Conservation (phyloP, 2,797 vertebrate genomes). For the Chiropotes sagulatus region DNA sequence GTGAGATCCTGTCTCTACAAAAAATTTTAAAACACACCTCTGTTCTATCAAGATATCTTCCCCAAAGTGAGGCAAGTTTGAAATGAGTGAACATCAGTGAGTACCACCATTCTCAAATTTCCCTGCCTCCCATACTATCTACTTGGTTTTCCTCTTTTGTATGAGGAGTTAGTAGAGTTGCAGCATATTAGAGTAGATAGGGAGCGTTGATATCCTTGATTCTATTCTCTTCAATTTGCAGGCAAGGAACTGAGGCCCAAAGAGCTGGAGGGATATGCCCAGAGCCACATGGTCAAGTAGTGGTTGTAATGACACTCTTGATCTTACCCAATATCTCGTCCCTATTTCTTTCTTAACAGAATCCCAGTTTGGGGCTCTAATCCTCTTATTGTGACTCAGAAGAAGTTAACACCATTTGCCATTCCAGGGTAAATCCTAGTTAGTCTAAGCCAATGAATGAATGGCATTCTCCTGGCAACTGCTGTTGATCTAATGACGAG, state of each 20-base stretch:
- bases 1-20: neutral
- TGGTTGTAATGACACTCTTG: neutral
- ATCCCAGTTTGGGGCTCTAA: neutral
- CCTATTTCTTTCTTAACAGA: neutral
- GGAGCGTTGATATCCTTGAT: neutral
- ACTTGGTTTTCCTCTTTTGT: neutral
- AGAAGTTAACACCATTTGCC: neutral
- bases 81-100: neutral
- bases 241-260: neutral
- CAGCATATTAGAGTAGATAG: neutral
- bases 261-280: neutral
- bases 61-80: neutral
- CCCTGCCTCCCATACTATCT: neutral
- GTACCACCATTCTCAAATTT: neutral
- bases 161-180: neutral
- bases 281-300: neutral
- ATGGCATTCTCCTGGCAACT: neutral
- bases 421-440: neutral
- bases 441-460: neutral
- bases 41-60: neutral
- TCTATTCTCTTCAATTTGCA: neutral
- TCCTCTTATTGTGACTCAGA: neutral
- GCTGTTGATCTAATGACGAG: neutral
- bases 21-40: neutral
- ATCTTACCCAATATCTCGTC: neutral